Evolutionary conservation across 2,113 vertebrate genomes (phyloP).

Genomic region (Mus pahari): DNA sequence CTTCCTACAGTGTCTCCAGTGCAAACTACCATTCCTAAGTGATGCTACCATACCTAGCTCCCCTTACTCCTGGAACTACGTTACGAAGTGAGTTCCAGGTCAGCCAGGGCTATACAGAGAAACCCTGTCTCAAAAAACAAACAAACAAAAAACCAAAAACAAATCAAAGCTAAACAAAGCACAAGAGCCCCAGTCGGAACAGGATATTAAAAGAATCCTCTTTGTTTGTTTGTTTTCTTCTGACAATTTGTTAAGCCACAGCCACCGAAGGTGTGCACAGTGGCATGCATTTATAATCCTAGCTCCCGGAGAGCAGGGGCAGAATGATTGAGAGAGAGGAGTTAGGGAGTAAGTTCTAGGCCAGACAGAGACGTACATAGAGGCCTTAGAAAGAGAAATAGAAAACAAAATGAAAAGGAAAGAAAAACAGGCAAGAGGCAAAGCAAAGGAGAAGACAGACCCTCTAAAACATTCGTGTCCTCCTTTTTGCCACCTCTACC

Average conservation of each 20-base stretch:
- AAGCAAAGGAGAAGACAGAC: too few relatives aligned
- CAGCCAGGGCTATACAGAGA: too few relatives aligned
- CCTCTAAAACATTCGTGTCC: neutral
- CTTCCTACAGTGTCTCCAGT: neutral
- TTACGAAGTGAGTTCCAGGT: too few relatives aligned
- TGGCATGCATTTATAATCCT: neutral
- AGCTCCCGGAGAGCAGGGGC: neutral
- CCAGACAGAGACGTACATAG: neutral
- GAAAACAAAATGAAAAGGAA: neutral
- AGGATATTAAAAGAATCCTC: neutral
- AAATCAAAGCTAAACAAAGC: neutral
- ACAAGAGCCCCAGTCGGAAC: neutral
- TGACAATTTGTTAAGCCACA: neutral
- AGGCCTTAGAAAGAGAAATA: neutral
- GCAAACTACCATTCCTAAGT: neutral
- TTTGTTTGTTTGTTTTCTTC: neutral
- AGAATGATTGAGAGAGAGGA: neutral
- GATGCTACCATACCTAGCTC: neutral
- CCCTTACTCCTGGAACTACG: neutral
- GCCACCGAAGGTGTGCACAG: neutral
- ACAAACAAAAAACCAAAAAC: neutral
- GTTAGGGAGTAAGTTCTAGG: neutral
- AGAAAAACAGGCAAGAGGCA: too few relatives aligned
- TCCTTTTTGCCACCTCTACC: neutral
- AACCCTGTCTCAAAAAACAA: too few relatives aligned